Evolutionary conservation across 2,113 vertebrate genomes (phyloP), one percentile per base, ranked within the genome.

Genomic region (Ardeotis arabs): DNA sequence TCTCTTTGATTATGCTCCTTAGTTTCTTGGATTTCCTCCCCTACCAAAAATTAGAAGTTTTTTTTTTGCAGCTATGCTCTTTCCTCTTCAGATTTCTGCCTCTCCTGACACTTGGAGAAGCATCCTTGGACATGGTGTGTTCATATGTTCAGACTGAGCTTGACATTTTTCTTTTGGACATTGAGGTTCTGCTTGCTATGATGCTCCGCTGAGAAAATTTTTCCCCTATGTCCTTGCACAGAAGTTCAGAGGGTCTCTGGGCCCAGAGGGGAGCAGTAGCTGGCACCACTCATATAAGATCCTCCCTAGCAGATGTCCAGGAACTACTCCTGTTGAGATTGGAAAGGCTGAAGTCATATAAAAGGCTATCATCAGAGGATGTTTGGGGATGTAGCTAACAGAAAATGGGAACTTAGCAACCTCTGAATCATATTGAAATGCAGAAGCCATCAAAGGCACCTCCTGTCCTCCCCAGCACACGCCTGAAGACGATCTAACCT

Each of bases 391-490:
- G 37, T 7, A 76, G 75, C 77, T 22, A 75, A 47, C 44, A 70
- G 56, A 52, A 81, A 59, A 3, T 16, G 59, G 72, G 83, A 60
- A 14, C 52, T 45, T 33, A 75, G 79, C 83, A 89, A 81, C 70
- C 74, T 88, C 88, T 94, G 93, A 94, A 28, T 84, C 85, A 58
- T 52, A 81, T 1, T 31, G 39, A 49, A 90, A 63, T 1, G 52
- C 59, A 88, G 72, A 84, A 89, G 90, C 53, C 37, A 33, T 84
- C 88, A 80, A 37, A 91, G 49, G 78, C 44, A 84, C 78, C 85
- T 96, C 90, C 87, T 93, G 87, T 67, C 67, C 87, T 94, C 62
- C 23, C 60, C 85, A 77, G 73, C 74, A 89, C 49, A 24, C 69
- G 85, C 63, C 72, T 56, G 93, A 39, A 23, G 85, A 86, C 22